Conservation (phyloP, 2,113 vertebrate genomes). For the Atractosteus spatula region DNA sequence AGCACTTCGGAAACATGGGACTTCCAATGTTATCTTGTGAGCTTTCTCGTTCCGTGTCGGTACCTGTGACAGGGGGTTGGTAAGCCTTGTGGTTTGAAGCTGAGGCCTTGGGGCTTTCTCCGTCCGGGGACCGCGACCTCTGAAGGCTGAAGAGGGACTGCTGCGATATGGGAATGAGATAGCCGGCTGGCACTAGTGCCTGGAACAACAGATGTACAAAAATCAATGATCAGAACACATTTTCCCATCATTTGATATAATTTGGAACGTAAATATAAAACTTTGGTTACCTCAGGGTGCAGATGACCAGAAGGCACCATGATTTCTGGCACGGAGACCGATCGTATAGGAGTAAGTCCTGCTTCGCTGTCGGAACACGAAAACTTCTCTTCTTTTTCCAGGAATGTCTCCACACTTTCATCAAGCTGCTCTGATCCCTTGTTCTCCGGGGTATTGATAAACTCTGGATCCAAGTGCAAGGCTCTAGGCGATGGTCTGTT, state of each 20-base stretch:
- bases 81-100: constrained; percentile 70
- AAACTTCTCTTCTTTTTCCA: constrained; percentile 55
- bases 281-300: constrained; percentile 51
- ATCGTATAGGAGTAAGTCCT: constrained; percentile 46
- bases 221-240: not conserved
- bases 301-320: constrained; percentile 49
- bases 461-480: constrained; percentile 62
- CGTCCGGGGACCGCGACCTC: constrained; percentile 46
- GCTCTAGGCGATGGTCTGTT: constrained; percentile 49
- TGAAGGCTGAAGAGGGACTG: constrained; percentile 61
- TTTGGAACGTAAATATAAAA: too few relatives aligned
- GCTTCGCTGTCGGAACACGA: constrained; percentile 41
- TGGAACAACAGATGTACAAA: constrained; percentile 44
- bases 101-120: constrained; percentile 57
- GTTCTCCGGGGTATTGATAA: constrained; percentile 48
- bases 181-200: constrained; percentile 82
- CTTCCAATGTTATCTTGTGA: too few relatives aligned
- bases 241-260: not conserved
- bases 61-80: constrained; percentile 77
- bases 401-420: constrained; percentile 58
- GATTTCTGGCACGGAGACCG: constrained; percentile 36
- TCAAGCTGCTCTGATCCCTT: constrained; percentile 34
- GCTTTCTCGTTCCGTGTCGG: not conserved
- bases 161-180: constrained; percentile 84
- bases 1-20: too few relatives aligned